These are phyloP conservation scores for Smutsia gigantea DNA, from an alignment of 2,797 vertebrate genomes.

Conservation along the genomic window DNA sequence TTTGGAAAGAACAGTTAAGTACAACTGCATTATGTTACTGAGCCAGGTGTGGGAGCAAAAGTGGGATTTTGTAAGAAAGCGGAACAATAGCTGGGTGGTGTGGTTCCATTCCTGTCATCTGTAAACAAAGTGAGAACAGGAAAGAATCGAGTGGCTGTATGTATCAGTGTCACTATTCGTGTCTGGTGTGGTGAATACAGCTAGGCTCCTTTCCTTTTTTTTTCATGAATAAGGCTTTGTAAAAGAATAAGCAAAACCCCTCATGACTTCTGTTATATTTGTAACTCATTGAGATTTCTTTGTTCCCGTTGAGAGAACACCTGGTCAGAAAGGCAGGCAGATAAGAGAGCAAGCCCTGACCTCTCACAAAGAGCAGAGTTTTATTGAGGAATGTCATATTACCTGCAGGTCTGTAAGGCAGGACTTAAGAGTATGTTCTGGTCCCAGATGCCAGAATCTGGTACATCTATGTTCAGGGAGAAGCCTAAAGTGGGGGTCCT, in stretches of 20 bases:
- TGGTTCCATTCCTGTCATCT: background rate
- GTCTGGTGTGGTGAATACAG: background rate
- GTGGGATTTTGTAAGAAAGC: background rate
- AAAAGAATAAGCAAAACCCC: background rate
- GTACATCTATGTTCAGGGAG: background rate
- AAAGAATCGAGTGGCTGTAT: background rate
- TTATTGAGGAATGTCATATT: background rate
- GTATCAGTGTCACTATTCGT: background rate
- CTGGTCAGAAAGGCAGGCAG: background rate
- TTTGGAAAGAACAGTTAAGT: background rate
- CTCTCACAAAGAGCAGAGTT: background rate
- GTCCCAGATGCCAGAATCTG: background rate
- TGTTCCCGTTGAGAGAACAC: background rate
- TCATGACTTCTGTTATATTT: background rate
- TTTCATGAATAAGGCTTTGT: background rate
- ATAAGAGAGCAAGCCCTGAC: background rate
- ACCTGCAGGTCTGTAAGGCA: background rate
- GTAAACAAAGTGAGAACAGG: background rate
- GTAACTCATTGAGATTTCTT: background rate
- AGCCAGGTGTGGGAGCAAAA: constrained; percentile 19
- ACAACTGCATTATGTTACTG: background rate
- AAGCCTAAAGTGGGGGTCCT: background rate
- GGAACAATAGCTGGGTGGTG: background rate
- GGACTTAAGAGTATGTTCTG: background rate
- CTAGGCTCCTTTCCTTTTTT: background rate